These are phyloP conservation scores for Acanthaster planci DNA, from an alignment of 35 echinoderm and acorn worm genomes.

Conservation along the genomic window DNA sequence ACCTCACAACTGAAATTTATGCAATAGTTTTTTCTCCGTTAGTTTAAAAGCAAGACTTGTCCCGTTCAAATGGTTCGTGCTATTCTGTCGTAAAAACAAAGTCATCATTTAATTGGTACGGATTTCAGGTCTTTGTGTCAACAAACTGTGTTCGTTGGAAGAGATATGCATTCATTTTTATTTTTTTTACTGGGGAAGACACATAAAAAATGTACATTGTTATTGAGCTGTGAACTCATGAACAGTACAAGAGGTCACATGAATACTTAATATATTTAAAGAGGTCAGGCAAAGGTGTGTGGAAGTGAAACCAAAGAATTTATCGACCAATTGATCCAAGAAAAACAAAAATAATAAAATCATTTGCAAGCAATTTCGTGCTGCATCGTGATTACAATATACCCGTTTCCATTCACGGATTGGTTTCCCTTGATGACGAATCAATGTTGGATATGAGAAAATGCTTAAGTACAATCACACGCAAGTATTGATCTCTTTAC, in stretches of 20 bases:
- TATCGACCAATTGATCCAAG: not conserved
- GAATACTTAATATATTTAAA: slow-evolving; percentile 7
- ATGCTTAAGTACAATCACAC: no score
- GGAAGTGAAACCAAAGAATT: slow-evolving; percentile 1
- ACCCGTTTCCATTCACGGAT: no score
- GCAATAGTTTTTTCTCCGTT: no score
- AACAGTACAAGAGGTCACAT: slow-evolving; percentile 10
- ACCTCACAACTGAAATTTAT: no score
- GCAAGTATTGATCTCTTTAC: no score
- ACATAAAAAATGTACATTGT: slow-evolving; percentile 11
- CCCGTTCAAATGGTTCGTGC: no score
- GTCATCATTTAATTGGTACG: not conserved
- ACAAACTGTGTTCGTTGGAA: not conserved
- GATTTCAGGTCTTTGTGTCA: slow-evolving; percentile 21
- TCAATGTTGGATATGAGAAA: no score
- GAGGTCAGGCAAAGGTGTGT: slow-evolving; percentile 4
- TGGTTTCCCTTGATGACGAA: no score
- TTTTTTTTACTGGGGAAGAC: slow-evolving; percentile 18
- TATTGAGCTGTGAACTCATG: slow-evolving; percentile 1
- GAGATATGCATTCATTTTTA: not conserved
- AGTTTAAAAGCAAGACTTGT: no score
- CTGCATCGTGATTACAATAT: no score
- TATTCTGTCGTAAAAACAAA: no score
- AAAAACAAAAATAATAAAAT: not conserved
- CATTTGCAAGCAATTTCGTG: no score